A percentile compares a stretch with the other conserved stretches of the same genome.
phyloP scores from a whole-genome alignment of 2,888 invertebrate genomes.

The Cheilosia variabilis region DNA sequence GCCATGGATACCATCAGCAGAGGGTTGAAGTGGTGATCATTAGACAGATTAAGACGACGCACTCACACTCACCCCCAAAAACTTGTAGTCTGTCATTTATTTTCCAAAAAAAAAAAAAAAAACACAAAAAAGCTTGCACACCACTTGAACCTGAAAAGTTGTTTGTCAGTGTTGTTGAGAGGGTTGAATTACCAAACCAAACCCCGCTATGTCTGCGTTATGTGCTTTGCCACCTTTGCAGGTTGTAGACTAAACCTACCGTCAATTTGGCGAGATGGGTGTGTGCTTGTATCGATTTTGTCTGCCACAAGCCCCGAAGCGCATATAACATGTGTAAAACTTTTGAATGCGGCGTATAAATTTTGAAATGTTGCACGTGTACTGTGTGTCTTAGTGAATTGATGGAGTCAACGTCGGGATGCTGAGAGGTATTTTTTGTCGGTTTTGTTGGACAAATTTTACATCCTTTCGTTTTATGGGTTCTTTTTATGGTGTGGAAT shows the following conservation, averaged over 20 bases:
- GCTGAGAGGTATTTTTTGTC: neutral
- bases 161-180: constrained; percentile 25
- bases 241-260: constrained; percentile 9
- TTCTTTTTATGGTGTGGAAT: constrained; percentile 18
- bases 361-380: constrained; percentile 32
- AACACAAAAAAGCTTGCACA: constrained; percentile 35
- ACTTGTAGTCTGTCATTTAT: constrained; percentile 20
- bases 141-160: constrained; percentile 66
- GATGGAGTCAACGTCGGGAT: constrained; percentile 42
- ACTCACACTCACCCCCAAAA: constrained; percentile 6
- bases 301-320: constrained; percentile 23
- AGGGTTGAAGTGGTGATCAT: constrained; percentile 70
- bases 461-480: constrained; percentile 26
- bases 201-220: constrained; percentile 39
- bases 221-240: constrained; percentile 49
- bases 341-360: constrained; percentile 41
- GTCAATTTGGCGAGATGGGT: constrained; percentile 42
- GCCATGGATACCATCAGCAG: constrained; percentile 21
- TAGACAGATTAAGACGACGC: constrained; percentile 72
- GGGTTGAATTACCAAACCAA: constrained; percentile 31
- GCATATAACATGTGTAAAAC: constrained; percentile 41
- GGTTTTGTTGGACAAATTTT: constrained; percentile 26
- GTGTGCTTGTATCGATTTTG: constrained; percentile 58
- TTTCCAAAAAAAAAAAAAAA: constrained; percentile 19
- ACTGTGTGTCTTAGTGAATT: constrained; percentile 63